A percentile compares a stretch with the other conserved stretches of the same genome.
Evolutionary conservation across 2,888 invertebrate genomes (phyloP).

Genomic region (Eupsilia transversa): DNA sequence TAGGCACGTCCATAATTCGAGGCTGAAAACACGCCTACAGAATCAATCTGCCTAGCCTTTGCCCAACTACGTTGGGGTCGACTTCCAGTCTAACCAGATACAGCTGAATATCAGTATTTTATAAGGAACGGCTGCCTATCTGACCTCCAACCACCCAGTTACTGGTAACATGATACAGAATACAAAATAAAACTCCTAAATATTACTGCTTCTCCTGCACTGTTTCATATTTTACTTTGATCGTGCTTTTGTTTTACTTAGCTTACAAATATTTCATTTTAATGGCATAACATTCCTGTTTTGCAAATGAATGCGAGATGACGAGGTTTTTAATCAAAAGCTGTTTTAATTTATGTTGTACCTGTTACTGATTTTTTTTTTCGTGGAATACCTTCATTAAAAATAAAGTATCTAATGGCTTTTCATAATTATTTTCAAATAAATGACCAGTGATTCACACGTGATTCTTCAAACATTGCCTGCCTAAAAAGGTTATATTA

Average conservation of each 20-base stretch:
- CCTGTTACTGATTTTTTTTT: no score
- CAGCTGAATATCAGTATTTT: background rate
- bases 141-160: background rate
- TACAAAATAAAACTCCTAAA: no score
- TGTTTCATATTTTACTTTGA: background rate
- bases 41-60: slow-evolving; percentile 4
- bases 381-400: background rate
- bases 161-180: no score
- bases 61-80: background rate
- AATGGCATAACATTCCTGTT: slow-evolving; percentile 13
- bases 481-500: slow-evolving; percentile 12
- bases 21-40: no score
- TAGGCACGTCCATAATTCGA: background rate
- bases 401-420: background rate
- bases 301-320: background rate
- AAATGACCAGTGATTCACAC: background rate
- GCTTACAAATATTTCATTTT: slow-evolving; percentile 13
- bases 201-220: background rate
- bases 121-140: background rate
- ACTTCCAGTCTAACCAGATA: background rate
- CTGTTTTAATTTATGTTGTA: background rate
- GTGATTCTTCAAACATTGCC: background rate
- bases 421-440: background rate
- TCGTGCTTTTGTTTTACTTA: slow-evolving; percentile 5
- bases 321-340: background rate